Percentiles rank a stretch among this genome's conserved stretches.
Conservation (phyloP, 2,888 invertebrate species). For the Sesamia inferens region DNA sequence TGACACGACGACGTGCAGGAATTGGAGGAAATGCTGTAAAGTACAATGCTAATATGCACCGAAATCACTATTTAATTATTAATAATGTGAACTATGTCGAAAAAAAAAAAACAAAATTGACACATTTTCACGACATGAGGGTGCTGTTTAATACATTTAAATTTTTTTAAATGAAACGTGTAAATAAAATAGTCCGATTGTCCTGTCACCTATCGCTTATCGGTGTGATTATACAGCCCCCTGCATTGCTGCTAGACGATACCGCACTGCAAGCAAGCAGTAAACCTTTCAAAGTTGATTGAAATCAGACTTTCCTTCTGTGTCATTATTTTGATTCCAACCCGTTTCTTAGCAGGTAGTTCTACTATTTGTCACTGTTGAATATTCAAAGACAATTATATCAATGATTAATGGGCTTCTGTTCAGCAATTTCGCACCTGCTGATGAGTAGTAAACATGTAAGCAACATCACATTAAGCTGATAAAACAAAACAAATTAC, state of each 20-base stretch:
- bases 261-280: neutral
- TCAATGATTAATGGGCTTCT: neutral
- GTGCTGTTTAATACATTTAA: too few relatives aligned
- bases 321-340: conserved; percentile 6
- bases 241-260: neutral
- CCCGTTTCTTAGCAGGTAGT: neutral
- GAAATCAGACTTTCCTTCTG: neutral
- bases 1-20: neutral
- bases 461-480: neutral
- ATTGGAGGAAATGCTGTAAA: neutral
- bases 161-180: neutral
- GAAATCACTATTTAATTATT: too few relatives aligned
- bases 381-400: neutral
- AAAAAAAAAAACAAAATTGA: neutral
- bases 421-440: neutral
- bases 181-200: neutral
- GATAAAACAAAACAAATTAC: conserved; percentile 4
- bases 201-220: neutral
- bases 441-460: conserved; percentile 4
- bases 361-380: neutral
- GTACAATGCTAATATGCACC: neutral
- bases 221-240: neutral
- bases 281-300: neutral
- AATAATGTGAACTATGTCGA: too few relatives aligned
- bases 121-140: neutral